Conservation (phyloP, 2,113 vertebrate genomes). For the Trogon surrucura region DNA sequence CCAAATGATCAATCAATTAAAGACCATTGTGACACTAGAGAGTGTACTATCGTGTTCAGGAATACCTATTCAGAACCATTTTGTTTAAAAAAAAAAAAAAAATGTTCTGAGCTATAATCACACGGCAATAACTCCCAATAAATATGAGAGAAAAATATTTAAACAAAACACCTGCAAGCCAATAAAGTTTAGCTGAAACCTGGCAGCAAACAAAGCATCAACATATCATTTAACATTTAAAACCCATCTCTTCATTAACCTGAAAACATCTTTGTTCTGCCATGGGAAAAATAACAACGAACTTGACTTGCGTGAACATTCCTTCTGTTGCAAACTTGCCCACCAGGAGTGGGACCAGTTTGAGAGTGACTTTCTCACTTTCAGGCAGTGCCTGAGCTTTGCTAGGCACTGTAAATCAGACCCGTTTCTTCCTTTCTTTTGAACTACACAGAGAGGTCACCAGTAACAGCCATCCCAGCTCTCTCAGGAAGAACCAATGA, state of each 20-base stretch:
- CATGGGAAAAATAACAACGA: neutral
- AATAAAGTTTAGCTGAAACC: neutral
- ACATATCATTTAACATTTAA: neutral
- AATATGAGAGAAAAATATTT: neutral
- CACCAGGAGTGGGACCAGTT: neutral
- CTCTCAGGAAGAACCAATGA: slow-evolving; percentile 3
- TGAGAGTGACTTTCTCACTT: neutral
- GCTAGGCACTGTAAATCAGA: neutral
- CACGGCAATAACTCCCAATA: neutral
- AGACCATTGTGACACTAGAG: neutral
- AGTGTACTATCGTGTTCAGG: neutral
- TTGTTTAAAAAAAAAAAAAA: neutral
- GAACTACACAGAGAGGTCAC: slow-evolving; percentile 13
- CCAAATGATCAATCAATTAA: neutral
- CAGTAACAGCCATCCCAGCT: slow-evolving; percentile 5
- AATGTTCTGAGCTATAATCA: neutral
- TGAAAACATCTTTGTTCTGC: neutral
- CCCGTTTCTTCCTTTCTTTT: neutral
- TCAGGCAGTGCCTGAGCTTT: neutral
- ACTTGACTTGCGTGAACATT: neutral
- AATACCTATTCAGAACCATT: neutral
- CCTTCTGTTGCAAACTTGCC: neutral
- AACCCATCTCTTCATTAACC: neutral
- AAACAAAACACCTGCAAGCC: neutral
- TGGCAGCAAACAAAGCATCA: neutral